Evolutionary conservation across 2,888 invertebrate genomes (phyloP), one percentile per base, ranked within the genome.

Genomic region (Perizoma flavofasciatum): DNA sequence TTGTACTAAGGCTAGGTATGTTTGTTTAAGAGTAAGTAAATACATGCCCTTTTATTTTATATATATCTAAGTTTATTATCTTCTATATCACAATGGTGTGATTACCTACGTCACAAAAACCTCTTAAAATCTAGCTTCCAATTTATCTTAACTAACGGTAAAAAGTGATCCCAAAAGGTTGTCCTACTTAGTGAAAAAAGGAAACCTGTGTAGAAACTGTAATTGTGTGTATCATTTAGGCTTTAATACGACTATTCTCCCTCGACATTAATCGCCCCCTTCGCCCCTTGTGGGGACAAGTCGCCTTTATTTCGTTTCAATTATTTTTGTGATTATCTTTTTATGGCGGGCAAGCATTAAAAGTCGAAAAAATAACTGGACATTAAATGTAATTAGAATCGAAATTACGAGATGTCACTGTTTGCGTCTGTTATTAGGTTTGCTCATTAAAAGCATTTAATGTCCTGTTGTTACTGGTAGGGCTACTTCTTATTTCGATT

Each of bases 321-420:
- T 91, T 92, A 92, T 92, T 90, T 92, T 91, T 85, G 89, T 91
- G 90, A 91, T 91, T 91, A 91, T 91, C 90, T 91, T 92, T 91
- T 92, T 92, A 92, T 88, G 88, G 89, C 88, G 79, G 81, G 82
- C 78, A 79, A 79, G 84, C 89, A 90, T 91, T 90, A 89, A 90
- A 90, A 89, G 86, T 88, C 86, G 84, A 86, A 90, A 91, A 90
- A 91, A 90, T 87, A 89, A 88, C 87, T 82, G 80, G 84, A 83
- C 88, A 88, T 92, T 90, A 90, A 88, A 86, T 70, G 85, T 90
- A 89, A 91, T 90, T 89, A 89, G 88, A 86, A 87, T 87, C 79
- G 85, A 85, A 87, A 88, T 88, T 86, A 86, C 84, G 86, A 86
- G 88, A 89, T 88, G 90, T 86, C 89, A 83, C 81, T 78, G 79